Percentiles rank a stretch among this genome's conserved stretches.
Evolutionary conservation across 2,888 invertebrate genomes (phyloP).

Genomic region (Lasius platythorax): DNA sequence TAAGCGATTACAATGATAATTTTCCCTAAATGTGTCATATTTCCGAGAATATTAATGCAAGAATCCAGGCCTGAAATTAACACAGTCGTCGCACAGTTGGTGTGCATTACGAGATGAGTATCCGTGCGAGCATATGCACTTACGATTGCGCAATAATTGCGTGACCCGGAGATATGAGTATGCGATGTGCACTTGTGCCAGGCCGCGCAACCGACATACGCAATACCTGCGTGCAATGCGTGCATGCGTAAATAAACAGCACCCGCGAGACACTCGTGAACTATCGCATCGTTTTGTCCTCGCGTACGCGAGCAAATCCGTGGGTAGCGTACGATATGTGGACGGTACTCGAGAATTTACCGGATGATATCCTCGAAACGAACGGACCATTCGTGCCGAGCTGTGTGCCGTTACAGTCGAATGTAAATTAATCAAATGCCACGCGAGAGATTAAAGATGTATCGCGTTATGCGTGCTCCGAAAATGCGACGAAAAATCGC

Average conservation of each 20-base stretch:
- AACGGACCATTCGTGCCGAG: conserved; percentile 5
- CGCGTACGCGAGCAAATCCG: conserved; percentile 58
- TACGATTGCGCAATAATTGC: conserved; percentile 29
- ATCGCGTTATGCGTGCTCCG: not conserved
- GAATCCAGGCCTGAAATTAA: conserved; percentile 21
- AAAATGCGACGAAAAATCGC: not conserved
- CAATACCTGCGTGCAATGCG: not conserved
- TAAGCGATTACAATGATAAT: conserved; percentile 1
- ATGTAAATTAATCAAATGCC: not conserved
- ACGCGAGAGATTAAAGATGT: not conserved
- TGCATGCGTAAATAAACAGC: conserved; percentile 17
- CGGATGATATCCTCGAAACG: conserved; percentile 50
- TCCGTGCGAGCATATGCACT: not conserved
- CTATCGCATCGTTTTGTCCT: conserved; percentile 66
- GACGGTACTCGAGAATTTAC: conserved; percentile 39
- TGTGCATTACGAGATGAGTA: conserved; percentile 23
- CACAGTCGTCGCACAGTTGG: not conserved
- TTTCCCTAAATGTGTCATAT: conserved; percentile 16
- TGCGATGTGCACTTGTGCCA: not conserved
- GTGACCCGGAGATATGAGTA: conserved; percentile 38
- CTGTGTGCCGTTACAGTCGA: not conserved
- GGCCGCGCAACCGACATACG: not conserved
- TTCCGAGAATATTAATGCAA: conserved; percentile 22
- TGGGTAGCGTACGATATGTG: conserved; percentile 55
- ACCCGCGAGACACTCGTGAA: conserved; percentile 52